A percentile compares a stretch with the other conserved stretches of the same genome.
These are phyloP conservation scores for Sinocyclocheilus anshuiensis DNA, from an alignment of 2,113 vertebrate genomes.

Conservation along the genomic window DNA sequence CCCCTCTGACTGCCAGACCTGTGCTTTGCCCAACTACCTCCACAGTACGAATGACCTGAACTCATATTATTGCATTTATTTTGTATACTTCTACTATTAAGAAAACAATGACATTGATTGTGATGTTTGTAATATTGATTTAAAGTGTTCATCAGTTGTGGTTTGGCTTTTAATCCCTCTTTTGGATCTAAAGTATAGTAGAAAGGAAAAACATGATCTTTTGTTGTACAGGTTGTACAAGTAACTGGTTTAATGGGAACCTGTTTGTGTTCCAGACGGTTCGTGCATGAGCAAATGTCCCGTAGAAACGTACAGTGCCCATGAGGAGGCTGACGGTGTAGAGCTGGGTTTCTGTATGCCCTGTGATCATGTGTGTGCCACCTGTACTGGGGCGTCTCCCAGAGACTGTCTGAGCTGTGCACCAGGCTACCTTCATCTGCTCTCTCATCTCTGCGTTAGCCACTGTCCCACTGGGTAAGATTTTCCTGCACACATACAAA, in stretches of 20 bases:
- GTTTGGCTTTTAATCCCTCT: not conserved
- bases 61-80: not conserved
- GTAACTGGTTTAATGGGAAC: not conserved
- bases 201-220: not conserved
- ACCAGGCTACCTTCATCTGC: conserved; percentile 68
- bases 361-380: conserved; percentile 72
- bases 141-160: not conserved
- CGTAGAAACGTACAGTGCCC: conserved; percentile 65
- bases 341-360: conserved; percentile 73
- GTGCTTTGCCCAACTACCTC: conserved; percentile 68
- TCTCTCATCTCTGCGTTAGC: conserved; percentile 71
- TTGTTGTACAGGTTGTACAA: not conserved
- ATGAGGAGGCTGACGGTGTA: conserved; percentile 70
- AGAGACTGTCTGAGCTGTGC: conserved; percentile 76
- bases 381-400: conserved; percentile 70
- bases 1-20: conserved; percentile 69
- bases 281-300: conserved; percentile 73
- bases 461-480: conserved; percentile 77
- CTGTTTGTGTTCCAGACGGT: conserved; percentile 63
- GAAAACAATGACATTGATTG: not conserved
- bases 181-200: not conserved
- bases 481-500: not conserved
- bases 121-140: not conserved
- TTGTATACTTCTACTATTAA: not conserved
- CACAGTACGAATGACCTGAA: conserved; percentile 67